Evolutionary conservation across 2,113 vertebrate species (phyloP).

Genomic region (Bos taurus): DNA sequence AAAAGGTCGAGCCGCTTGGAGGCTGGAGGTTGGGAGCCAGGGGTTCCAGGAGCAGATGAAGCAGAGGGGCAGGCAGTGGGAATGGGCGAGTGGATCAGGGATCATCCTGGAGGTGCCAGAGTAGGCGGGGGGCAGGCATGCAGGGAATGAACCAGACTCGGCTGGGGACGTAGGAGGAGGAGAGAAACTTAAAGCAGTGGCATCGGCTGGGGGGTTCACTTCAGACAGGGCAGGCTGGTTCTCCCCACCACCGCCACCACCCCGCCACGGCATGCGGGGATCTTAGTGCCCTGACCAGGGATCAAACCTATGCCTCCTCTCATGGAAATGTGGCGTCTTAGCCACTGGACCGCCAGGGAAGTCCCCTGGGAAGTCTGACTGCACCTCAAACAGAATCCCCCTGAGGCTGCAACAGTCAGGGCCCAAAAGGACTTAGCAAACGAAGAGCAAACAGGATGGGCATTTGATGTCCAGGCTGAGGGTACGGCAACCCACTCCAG

Average conservation of each 20-base stretch:
- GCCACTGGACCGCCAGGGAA: background rate
- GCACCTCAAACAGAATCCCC: background rate
- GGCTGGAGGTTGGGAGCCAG: background rate
- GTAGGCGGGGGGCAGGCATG: background rate
- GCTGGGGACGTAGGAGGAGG: background rate
- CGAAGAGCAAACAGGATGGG: background rate
- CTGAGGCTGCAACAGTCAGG: background rate
- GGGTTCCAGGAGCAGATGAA: background rate
- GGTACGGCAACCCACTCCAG: background rate
- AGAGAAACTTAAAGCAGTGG: background rate
- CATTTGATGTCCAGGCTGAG: background rate
- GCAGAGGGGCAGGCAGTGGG: background rate
- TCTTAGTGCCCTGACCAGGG: background rate
- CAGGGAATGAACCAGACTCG: fast-evolving
- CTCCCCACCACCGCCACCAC: background rate
- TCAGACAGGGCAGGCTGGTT: background rate
- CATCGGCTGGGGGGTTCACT: fast-evolving
- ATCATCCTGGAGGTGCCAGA: background rate
- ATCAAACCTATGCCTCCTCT: background rate
- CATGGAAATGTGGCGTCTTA: background rate
- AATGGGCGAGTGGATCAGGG: background rate
- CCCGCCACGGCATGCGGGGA: fast-evolving
- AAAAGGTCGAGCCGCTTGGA: background rate
- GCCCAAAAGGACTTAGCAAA: background rate
- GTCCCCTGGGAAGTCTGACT: background rate